Percentiles rank a stretch among this genome's conserved stretches.
phyloP scores from a whole-genome alignment of 2,888 invertebrate genomes.

The Rhopalosiphum nymphaeae region DNA sequence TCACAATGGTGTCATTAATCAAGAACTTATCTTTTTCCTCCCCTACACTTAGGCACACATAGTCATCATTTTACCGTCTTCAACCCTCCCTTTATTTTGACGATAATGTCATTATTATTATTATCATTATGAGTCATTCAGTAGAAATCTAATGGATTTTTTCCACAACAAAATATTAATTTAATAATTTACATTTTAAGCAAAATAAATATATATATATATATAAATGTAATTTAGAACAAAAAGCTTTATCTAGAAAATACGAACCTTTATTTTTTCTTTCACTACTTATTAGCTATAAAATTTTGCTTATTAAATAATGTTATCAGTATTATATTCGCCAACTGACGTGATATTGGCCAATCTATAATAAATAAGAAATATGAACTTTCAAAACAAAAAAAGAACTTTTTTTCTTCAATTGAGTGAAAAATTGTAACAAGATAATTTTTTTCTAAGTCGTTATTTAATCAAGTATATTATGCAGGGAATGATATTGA shows the following conservation, averaged over 20 bases:
- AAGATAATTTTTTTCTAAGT: neutral
- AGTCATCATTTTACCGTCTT: conserved; percentile 57
- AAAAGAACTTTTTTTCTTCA: neutral
- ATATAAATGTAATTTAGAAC: neutral
- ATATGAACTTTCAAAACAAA: neutral
- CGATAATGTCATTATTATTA: conserved; percentile 58
- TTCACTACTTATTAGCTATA: neutral
- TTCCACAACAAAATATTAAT: neutral
- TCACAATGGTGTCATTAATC: conserved; percentile 53
- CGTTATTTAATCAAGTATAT: neutral
- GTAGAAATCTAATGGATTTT: conserved; percentile 31
- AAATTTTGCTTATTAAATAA: neutral
- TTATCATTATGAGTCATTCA: conserved; percentile 51
- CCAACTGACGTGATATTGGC: neutral
- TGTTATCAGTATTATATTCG: neutral
- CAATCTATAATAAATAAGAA: neutral
- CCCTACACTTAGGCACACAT: conserved; percentile 54
- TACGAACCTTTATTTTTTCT: neutral
- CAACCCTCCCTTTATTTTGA: conserved; percentile 52
- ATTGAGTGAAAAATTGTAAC: neutral
- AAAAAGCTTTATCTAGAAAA: neutral
- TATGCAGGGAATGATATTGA: neutral
- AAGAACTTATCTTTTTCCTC: conserved; percentile 60
- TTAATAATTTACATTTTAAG: neutral
- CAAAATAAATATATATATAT: neutral